phyloP scores from a whole-genome alignment of 2,888 invertebrate species.

The Coecobrya sp. region DNA sequence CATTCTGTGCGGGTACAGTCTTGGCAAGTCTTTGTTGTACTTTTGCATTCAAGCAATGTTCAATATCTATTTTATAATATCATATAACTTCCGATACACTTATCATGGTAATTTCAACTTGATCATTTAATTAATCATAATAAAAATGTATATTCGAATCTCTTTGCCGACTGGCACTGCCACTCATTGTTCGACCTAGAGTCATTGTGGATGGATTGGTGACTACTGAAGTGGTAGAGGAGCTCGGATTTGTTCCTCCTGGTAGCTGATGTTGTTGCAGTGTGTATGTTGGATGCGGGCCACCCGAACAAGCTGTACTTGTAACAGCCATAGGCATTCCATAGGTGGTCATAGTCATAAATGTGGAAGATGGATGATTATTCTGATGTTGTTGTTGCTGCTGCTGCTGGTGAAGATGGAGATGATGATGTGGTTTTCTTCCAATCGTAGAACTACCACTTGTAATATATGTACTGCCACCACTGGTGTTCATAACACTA shows the following conservation, averaged over 20 bases:
- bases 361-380: constrained; percentile 71
- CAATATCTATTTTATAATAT: background rate
- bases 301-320: constrained; percentile 34
- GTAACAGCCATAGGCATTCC: constrained; percentile 69
- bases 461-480: constrained; percentile 58
- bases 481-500: constrained; percentile 41
- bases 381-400: constrained; percentile 38
- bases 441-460: constrained; percentile 71
- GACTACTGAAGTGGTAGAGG: constrained; percentile 87
- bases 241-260: constrained; percentile 50
- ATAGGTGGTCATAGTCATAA: constrained; percentile 69
- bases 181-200: constrained; percentile 88
- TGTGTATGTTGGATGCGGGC: constrained; percentile 41
- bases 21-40: constrained; percentile 21
- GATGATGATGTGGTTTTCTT: constrained; percentile 58
- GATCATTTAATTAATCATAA: constrained; percentile 90
- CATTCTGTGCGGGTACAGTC: constrained; percentile 22
- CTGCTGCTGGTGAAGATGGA: constrained; percentile 41
- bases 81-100: too few species aligned
- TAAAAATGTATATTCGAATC: constrained; percentile 90
- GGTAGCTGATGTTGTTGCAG: constrained; percentile 66
- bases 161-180: constrained; percentile 89
- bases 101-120: background rate
- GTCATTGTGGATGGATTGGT: constrained; percentile 87
- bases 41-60: background rate